Base-by-base conservation (phyloP, 2,888 invertebrate genomes). In the Celastrina argiolus region DNA sequence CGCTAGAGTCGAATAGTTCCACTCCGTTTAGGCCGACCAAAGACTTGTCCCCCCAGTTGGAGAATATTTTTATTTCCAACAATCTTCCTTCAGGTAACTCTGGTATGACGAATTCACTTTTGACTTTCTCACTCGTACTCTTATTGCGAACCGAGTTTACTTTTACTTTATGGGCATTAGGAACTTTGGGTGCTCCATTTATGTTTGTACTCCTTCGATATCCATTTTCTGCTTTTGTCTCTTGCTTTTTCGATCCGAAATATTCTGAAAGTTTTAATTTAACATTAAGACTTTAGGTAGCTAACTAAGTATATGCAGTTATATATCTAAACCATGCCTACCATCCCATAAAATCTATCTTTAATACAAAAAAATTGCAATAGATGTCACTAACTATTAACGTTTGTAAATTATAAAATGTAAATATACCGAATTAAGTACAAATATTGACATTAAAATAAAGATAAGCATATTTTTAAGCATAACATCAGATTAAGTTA, bases 41-140 rank as follows among this genome's bases (percentile, higher is more conserved):
- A 82, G 95, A 94, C 73, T 93, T 93, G 79, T 96, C 96, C 8
- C 96, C 96, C 96, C 96, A 96, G 36, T 96, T 95, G 18, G 92
- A 92, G 67, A 92, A 85, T 71, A 96, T 95, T 79, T 94, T 94
- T 66, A 96, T 85, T 71, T 93, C 92, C 74, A 96, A 78, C 66
- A 92, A 82, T 74, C 91, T 85, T n/a, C 96, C 96, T 70, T 84
- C 85, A 0, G 96, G 96, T 72, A 96, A 84, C 81, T 96, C 95
- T 0, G 96, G 96, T 70, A 96, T 96, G 51, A 95, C 88, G 80
- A 96, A 96, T 74, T 93, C 92, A 66, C 74, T 81, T 69, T 81
- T 85, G 6, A 69, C 67, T 72, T 77, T 84, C 16, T 83, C 83
- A 39, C 65, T 71, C 26, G 71, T 68, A 65, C 69, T 73, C 69